A percentile compares a stretch with the other conserved stretches of the same genome.
phyloP scores from a whole-genome alignment of 2,888 invertebrate genomes.

The Calameuta pallipes region DNA sequence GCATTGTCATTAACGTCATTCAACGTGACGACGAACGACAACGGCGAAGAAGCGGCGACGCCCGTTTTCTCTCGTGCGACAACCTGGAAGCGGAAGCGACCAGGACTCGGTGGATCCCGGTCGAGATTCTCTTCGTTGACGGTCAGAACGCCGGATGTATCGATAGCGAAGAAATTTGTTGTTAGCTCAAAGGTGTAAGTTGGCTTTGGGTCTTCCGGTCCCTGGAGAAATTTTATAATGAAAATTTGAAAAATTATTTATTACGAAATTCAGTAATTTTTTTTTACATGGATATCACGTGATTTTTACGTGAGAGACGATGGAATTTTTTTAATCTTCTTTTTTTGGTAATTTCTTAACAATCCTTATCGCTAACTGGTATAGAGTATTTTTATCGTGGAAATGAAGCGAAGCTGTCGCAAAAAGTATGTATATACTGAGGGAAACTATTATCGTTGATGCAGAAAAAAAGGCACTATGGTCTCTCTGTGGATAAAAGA shows the following conservation, averaged over 20 bases:
- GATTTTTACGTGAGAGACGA: background rate
- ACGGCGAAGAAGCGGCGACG: conserved; percentile 84
- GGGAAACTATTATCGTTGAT: background rate
- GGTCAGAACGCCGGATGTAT: conserved; percentile 77
- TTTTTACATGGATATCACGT: too few relatives aligned
- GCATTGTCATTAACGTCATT: conserved; percentile 90
- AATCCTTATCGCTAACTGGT: background rate
- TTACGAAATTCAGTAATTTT: too few relatives aligned
- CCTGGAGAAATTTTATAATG: conserved; percentile 67
- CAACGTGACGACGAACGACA: conserved; percentile 80
- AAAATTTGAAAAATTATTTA: background rate
- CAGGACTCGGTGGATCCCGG: conserved; percentile 87
- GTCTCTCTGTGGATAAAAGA: background rate
- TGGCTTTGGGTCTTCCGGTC: conserved; percentile 82
- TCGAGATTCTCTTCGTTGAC: conserved; percentile 88
- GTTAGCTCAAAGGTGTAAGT: conserved; percentile 86
- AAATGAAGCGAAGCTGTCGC: background rate
- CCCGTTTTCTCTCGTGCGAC: conserved; percentile 86
- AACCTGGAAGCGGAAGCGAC: conserved; percentile 87
- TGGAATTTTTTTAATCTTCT: too few relatives aligned
- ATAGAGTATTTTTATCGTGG: background rate
- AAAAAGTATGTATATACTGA: background rate
- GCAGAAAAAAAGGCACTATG: background rate
- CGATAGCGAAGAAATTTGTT: conserved; percentile 84
- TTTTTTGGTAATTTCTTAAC: background rate